A percentile compares a stretch with the other conserved stretches of the same genome.
phyloP scores from a whole-genome alignment of 2,888 invertebrate genomes.

The Drosophila austrosaltans region DNA sequence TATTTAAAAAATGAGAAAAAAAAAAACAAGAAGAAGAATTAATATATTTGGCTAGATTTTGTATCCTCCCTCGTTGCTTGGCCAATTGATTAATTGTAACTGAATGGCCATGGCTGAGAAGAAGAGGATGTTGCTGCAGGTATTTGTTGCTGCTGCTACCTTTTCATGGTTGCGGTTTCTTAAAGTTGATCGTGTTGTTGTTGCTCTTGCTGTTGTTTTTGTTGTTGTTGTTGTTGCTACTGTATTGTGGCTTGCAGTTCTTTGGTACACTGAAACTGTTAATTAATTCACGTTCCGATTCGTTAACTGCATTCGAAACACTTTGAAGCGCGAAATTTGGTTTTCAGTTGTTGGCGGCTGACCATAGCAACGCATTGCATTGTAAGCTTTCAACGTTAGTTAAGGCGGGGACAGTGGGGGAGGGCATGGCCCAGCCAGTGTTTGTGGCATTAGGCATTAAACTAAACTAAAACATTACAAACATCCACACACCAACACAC shows the following conservation, averaged over 20 bases:
- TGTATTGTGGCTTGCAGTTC: conserved; percentile 62
- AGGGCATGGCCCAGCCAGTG: conserved; percentile 50
- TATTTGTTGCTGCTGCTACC: conserved; percentile 56
- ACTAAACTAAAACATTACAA: conserved; percentile 26
- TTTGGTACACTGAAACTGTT: conserved; percentile 75
- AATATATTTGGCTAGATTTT: neutral
- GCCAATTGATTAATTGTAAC: conserved; percentile 73
- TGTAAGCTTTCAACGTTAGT: conserved; percentile 43
- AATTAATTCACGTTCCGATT: conserved; percentile 80
- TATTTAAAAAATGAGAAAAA: neutral
- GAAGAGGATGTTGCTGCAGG: conserved; percentile 35
- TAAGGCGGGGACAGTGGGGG: conserved; percentile 16
- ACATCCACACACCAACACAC: conserved; percentile 18
- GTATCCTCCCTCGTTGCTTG: conserved; percentile 49
- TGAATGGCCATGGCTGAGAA: conserved; percentile 45
- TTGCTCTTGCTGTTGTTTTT: conserved; percentile 32
- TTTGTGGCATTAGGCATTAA: conserved; percentile 57
- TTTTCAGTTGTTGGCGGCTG: conserved; percentile 41
- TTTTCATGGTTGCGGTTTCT: conserved; percentile 79
- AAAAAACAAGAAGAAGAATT: neutral
- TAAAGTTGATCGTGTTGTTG: conserved; percentile 12
- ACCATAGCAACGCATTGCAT: conserved; percentile 31
- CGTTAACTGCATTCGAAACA: conserved; percentile 77
- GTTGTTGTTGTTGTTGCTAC: conserved; percentile 41
- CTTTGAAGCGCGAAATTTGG: conserved; percentile 77